A percentile compares a stretch with the other conserved stretches of the same genome.
phyloP scores from a whole-genome alignment of 2,888 invertebrate species.

The Sminthurinus aureus region DNA sequence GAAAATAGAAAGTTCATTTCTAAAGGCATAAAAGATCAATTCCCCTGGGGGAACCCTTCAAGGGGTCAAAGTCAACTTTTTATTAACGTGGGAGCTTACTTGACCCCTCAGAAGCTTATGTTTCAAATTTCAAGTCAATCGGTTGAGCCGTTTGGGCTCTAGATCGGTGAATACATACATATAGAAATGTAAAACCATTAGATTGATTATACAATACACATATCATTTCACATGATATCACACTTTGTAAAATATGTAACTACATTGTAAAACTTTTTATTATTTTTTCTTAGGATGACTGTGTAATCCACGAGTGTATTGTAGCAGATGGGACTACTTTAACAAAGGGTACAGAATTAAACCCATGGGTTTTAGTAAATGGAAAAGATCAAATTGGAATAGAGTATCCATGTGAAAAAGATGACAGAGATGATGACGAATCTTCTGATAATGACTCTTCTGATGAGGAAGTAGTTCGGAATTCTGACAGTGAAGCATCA shows the following conservation, averaged over 20 bases:
- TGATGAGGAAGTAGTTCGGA: slow-evolving; percentile 49
- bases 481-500: slow-evolving; percentile 49
- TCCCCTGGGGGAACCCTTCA: too few species aligned
- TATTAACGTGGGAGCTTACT: too few species aligned
- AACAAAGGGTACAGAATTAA: slow-evolving; percentile 62
- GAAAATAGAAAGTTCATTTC: too few species aligned
- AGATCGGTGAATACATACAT: too few species aligned
- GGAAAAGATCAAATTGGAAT: slow-evolving; percentile 44
- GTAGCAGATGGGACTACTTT: slow-evolving; percentile 70
- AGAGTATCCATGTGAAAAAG: slow-evolving; percentile 43
- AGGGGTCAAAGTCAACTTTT: too few species aligned
- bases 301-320: slow-evolving; percentile 71
- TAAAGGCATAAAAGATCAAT: too few species aligned
- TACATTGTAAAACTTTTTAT: background rate
- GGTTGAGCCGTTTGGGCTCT: too few species aligned
- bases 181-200: too few species aligned
- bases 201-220: too few species aligned
- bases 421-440: slow-evolving; percentile 56
- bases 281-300: slow-evolving; percentile 65
- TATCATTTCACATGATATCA: background rate
- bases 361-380: slow-evolving; percentile 62
- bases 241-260: background rate
- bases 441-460: too few species aligned
- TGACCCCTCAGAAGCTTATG: too few species aligned
- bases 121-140: too few species aligned